Base-by-base conservation (phyloP, 2,113 vertebrate species). In the Rhegmatorhina hoffmannsi region DNA sequence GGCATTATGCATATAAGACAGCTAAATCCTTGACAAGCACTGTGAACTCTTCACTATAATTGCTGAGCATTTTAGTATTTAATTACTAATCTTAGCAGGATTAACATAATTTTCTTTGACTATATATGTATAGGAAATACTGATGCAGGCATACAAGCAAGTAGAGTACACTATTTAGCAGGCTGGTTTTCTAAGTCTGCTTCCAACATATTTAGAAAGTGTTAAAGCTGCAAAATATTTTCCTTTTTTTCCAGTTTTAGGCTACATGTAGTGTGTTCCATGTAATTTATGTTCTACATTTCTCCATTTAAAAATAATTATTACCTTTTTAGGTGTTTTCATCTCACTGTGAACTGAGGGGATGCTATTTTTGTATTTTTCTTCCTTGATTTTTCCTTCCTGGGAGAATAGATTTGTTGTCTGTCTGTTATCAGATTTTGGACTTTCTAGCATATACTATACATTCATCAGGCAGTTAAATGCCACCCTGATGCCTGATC, bases 401-500 rank as follows among this genome's bases (percentile, higher is more conserved):
- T 89, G 38, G 63, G 88, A 73, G 23, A 92, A 52, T 16, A 49
- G 55, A 36, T 72, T 36, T 69, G 31, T 94, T 95, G 63, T n/a
- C 4, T 17, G 26, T 66, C 60, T 89, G 38, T 80, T 87, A 85
- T 15, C 52, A 69, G 50, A 89, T 95, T 96, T 97, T 96, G 68
- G 87, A 94, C 88, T 93, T 94, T 64, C 67, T 55, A 82, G 74
- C 28, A 36, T 91, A 64, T 89, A 63, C 68, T 89, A n/a, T 76
- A 53, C 40, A 43, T 43, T 43, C 40, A 43, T 15, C 40, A 43
- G 40, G 40, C 40, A 43, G 40, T 43, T 43, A 43, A 43, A 43
- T 43, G 40, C 13, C 40, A 43, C 40, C 40, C 40, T 43, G 40
- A 43, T 43, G 14, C 14, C 40, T 43, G 14, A 43, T 43, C 40